A percentile compares a stretch with the other conserved stretches of the same genome.
Conservation (phyloP, 2,888 invertebrate genomes). For the Philereme vetulata region DNA sequence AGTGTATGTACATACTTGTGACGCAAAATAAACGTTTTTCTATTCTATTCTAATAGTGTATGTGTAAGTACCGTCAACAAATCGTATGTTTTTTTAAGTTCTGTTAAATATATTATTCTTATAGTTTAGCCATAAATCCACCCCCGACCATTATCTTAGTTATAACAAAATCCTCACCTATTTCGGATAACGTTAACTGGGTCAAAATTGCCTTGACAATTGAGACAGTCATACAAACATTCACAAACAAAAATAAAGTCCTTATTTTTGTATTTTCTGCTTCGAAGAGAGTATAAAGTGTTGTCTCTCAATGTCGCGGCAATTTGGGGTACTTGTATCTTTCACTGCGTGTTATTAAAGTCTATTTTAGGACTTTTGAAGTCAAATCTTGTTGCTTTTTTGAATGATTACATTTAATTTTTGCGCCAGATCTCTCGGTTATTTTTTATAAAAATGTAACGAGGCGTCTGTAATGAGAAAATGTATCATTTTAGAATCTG, state of each 20-base stretch:
- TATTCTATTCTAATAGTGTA: too few relatives aligned
- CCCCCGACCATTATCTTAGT: too few relatives aligned
- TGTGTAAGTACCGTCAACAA: neutral
- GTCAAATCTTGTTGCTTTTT: slow-evolving; percentile 9
- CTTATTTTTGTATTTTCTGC: slow-evolving; percentile 6
- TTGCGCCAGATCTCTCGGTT: slow-evolving; percentile 7
- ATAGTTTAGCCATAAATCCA: too few relatives aligned
- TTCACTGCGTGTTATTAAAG: slow-evolving; percentile 18
- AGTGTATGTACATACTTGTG: too few relatives aligned
- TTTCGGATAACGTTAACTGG: too few relatives aligned
- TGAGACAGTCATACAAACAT: too few relatives aligned
- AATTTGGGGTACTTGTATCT: slow-evolving; percentile 18
- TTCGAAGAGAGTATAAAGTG: slow-evolving; percentile 12
- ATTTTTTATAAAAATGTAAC: slow-evolving; percentile 1
- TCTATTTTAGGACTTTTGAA: slow-evolving; percentile 27
- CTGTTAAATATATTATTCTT: too few relatives aligned
- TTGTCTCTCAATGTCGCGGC: slow-evolving; percentile 28
- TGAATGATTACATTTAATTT: slow-evolving; percentile 21
- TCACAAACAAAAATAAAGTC: slow-evolving; percentile 15
- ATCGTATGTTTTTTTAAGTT: too few relatives aligned
- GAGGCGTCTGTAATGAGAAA: neutral
- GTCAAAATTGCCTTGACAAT: too few relatives aligned
- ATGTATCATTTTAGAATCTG: too few relatives aligned
- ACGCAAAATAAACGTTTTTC: too few relatives aligned
- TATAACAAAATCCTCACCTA: too few relatives aligned